Conservation (phyloP, 2,113 vertebrate species). For the Poicephalus meyeri region DNA sequence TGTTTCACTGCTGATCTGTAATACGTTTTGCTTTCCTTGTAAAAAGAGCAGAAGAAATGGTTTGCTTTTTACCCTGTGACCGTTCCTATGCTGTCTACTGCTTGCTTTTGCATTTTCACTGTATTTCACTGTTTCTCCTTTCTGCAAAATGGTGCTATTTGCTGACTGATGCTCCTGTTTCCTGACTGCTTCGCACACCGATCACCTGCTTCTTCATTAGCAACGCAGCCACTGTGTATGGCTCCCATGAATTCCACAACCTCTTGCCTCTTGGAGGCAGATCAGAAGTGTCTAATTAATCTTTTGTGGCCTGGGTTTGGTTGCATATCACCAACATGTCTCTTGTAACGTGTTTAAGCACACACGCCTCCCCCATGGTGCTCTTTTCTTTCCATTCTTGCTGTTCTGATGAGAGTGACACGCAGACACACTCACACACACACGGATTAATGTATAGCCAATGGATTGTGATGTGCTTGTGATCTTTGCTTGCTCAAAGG, state of each 20-base stretch:
- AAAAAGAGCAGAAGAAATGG: background rate
- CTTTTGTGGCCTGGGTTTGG: conserved; percentile 90
- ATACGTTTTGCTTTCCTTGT: conserved; percentile 9
- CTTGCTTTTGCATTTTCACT: conserved; percentile 29
- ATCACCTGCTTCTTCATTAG: conserved; percentile 37
- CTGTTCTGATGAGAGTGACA: conserved; percentile 78
- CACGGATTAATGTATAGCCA: conserved; percentile 82
- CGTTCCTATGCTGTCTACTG: conserved; percentile 20
- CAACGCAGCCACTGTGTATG: background rate
- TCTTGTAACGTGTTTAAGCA: conserved; percentile 74
- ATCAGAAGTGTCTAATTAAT: conserved; percentile 76
- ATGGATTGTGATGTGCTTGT: conserved; percentile 93
- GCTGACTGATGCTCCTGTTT: conserved; percentile 19
- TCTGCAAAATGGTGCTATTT: conserved; percentile 49
- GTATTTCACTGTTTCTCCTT: conserved; percentile 13
- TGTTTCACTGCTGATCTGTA: conserved; percentile 19
- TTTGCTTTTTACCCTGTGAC: conserved; percentile 24
- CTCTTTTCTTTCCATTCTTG: conserved; percentile 75
- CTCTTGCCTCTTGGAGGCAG: conserved; percentile 63
- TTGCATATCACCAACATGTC: conserved; percentile 75
- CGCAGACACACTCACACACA: background rate
- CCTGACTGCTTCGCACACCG: conserved; percentile 43
- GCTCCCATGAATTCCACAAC: background rate
- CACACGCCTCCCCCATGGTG: conserved; percentile 76
- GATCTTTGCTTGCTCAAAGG: conserved; percentile 92